These are phyloP conservation scores for Phengaris alcon DNA, from an alignment of 2,888 invertebrate genomes.

Conservation along the genomic window DNA sequence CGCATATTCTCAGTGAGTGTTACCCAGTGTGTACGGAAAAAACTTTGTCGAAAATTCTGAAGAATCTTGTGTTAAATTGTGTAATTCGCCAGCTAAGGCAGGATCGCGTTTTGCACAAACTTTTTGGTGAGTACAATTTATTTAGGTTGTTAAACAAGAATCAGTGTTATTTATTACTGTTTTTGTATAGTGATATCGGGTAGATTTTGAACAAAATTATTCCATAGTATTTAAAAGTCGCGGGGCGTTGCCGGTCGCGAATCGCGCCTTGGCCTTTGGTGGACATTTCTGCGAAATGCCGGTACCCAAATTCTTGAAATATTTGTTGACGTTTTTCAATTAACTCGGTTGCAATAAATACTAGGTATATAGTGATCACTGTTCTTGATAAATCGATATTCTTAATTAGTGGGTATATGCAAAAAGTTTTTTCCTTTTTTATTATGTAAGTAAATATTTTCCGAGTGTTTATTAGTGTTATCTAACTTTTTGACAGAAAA, in stretches of 20 bases:
- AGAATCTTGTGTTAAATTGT: conserved; percentile 79
- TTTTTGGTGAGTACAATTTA: conserved; percentile 67
- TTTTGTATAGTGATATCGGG: conserved; percentile 39
- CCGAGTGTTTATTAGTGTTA: not conserved
- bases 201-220: conserved; percentile 42
- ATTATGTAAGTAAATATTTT: not conserved
- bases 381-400: not conserved
- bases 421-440: not conserved
- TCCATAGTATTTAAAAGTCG: conserved; percentile 40
- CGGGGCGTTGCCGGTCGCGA: conserved; percentile 68
- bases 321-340: conserved; percentile 38
- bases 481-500: not conserved
- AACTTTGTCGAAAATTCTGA: conserved; percentile 80
- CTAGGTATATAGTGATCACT: not conserved
- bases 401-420: not conserved
- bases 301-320: conserved; percentile 55
- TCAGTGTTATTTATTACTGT: conserved; percentile 32
- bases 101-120: conserved; percentile 76
- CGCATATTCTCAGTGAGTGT: conserved; percentile 80
- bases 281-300: conserved; percentile 63
- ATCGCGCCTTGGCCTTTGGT: conserved; percentile 49
- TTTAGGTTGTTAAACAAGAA: conserved; percentile 35
- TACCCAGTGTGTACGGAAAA: conserved; percentile 79
- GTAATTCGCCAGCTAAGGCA: conserved; percentile 73
- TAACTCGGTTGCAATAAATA: conserved; percentile 29